Evolutionary conservation across 2,888 invertebrate species (phyloP).

Genomic region (Scaptomyza caliginosa): DNA sequence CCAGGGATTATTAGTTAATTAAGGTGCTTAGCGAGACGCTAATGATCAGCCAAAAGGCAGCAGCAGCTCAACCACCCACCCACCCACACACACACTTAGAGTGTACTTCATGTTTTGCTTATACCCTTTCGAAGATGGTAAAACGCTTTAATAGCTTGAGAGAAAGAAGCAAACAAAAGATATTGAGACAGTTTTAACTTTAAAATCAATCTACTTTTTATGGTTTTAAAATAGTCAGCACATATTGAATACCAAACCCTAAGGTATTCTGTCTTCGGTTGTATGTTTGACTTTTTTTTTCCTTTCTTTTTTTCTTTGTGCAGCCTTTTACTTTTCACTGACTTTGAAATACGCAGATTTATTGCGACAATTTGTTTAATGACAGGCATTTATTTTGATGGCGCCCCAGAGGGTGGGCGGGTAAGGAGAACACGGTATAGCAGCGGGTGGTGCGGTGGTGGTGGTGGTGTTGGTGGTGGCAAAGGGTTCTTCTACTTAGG

Average conservation of each 20-base stretch:
- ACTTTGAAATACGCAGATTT: constrained; percentile 79
- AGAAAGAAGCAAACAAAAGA: background rate
- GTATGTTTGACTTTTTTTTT: background rate
- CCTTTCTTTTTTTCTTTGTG: constrained; percentile 33
- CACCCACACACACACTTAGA: background rate
- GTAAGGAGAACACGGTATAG: background rate
- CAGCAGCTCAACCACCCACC: background rate
- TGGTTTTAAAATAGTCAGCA: too few species aligned
- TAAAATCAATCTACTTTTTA: too few species aligned
- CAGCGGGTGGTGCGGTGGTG: constrained; percentile 1
- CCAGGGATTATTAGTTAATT: constrained; percentile 64
- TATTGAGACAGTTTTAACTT: too few species aligned
- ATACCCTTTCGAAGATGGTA: background rate
- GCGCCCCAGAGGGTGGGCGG: constrained; percentile 40
- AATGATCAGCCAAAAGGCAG: constrained; percentile 49
- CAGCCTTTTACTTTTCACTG: constrained; percentile 65
- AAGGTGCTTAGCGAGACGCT: constrained; percentile 51
- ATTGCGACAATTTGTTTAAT: constrained; percentile 81
- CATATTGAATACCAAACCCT: background rate
- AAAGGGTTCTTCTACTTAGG: constrained; percentile 63
- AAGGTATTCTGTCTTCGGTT: background rate
- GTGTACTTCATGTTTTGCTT: background rate
- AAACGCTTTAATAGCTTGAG: background rate
- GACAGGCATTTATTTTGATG: constrained; percentile 80
- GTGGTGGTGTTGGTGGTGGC: constrained; percentile 18